Percentiles rank a stretch among this genome's conserved stretches.
phyloP scores from a whole-genome alignment of 2,113 vertebrate species.

The Periophthalmodon schlosseri region DNA sequence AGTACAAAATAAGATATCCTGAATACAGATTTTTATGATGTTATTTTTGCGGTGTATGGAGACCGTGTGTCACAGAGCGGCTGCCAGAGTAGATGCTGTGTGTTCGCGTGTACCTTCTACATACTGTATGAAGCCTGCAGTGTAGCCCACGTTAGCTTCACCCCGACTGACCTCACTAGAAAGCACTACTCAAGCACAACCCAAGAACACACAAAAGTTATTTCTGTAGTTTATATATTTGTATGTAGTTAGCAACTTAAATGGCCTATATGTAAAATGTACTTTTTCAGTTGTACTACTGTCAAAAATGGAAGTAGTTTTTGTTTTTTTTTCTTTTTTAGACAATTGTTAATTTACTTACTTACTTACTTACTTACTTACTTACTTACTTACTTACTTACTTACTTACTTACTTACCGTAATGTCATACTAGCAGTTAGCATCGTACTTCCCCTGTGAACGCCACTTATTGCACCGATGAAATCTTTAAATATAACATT shows the following conservation, averaged over 20 bases:
- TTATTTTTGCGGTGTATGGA: not conserved
- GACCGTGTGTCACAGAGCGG: constrained; percentile 27
- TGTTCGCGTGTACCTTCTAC: constrained; percentile 57
- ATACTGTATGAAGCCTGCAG: constrained; percentile 63
- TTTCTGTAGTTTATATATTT: no score
- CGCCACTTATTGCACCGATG: not conserved
- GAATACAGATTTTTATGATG: not conserved
- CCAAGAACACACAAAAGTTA: not conserved
- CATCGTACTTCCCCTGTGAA: not conserved
- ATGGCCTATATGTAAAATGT: no score
- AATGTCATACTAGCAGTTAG: no score
- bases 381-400: no score
- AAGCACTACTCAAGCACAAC: not conserved
- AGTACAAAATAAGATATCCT: not conserved
- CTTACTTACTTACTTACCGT: no score
- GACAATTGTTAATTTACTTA: no score
- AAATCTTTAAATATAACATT: not conserved
- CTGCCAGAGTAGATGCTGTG: constrained; percentile 21
- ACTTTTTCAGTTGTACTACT: no score
- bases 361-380: no score
- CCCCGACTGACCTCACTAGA: constrained; percentile 35
- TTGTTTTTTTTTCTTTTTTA: not conserved
- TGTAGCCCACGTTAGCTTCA: constrained; percentile 29
- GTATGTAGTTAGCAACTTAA: no score
- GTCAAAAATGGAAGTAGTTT: no score